Base-by-base conservation (phyloP, 2,888 invertebrate genomes). In the Malthinus seriepunctatus region DNA sequence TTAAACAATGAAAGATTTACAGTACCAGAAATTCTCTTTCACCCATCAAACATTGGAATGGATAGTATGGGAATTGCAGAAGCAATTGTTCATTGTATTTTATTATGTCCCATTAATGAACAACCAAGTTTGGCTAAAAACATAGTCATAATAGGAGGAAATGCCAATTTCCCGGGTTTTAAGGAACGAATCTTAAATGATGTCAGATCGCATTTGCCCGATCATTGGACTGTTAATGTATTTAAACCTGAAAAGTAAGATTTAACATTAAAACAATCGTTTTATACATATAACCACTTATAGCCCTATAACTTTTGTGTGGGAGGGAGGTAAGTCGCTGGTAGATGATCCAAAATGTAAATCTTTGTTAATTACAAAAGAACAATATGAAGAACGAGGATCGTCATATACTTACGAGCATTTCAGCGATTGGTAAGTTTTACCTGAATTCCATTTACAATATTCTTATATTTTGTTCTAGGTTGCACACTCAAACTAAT, bases 1-100 rank as follows among this genome's bases (percentile, higher is more conserved):
- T 80, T 99, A 69, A 95, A 92, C 78, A 97, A 95, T 72, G 99
- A 99, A 79, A 80, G 98, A 46, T 97, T 99, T 76, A 85, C 92
- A 0, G 90, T 98, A 45, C 98, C 99, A 0, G 99, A 99, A 79
- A 81, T 98, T 1, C 79, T 99, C 2, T 97, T 99, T 74, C 87
- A 91, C 73, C 99, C 99, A 0, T 92, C 93, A 1, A 97, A 98
- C 76, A 90, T 98, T 34, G 97, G 95, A 0, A 91, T 99, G 62
- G 86, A 88, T 51, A 88, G 83, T 78, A 94, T 95, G 88, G 99
- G 99, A 0, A 88, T 99, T 60, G 85, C 93, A 0, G 97, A 98
- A 81, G 90, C 93, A 0, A 86, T 97, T 5, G 86, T 91, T 54
- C 84, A 92, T 71, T 84, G 88, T 0, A 84, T 97, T n/a, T 82